These are phyloP conservation scores for Phortica okadai DNA, from an alignment of 2,888 invertebrate species.

Conservation along the genomic window DNA sequence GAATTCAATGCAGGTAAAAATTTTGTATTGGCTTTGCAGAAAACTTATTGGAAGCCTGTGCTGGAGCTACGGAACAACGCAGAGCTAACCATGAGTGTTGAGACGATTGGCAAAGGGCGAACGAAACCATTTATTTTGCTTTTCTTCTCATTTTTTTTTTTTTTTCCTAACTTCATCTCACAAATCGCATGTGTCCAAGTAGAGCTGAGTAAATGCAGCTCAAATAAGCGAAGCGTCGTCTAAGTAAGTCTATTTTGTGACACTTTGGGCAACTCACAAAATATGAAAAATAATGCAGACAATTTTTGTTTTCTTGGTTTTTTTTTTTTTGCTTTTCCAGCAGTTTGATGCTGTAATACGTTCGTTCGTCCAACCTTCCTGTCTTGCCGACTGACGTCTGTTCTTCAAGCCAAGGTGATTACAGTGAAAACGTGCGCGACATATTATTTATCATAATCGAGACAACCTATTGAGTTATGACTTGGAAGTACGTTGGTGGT, in stretches of 20 bases:
- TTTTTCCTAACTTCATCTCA: neutral
- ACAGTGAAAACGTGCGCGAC: constrained; percentile 32
- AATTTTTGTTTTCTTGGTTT: neutral
- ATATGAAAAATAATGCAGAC: constrained; percentile 16
- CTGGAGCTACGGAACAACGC: neutral
- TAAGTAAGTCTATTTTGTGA: constrained; percentile 4
- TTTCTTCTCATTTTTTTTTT: neutral
- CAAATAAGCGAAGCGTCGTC: constrained; percentile 15
- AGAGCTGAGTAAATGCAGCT: constrained; percentile 9
- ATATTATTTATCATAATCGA: constrained; percentile 31
- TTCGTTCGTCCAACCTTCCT: neutral
- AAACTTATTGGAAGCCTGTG: constrained; percentile 26
- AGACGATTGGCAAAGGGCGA: neutral
- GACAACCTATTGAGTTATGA: neutral
- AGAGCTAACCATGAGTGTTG: neutral
- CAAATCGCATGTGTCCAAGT: neutral
- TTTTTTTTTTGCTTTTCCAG: neutral
- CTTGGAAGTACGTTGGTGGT: neutral
- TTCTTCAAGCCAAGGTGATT: neutral
- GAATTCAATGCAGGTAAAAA: constrained; percentile 65
- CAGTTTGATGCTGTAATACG: neutral
- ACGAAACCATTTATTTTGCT: constrained; percentile 5
- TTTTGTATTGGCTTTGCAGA: constrained; percentile 43
- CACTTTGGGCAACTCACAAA: neutral
- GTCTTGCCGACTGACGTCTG: no score